Evolutionary conservation across 2,797 vertebrate genomes (phyloP).

Genomic region (Pyrrhura leucotis): DNA sequence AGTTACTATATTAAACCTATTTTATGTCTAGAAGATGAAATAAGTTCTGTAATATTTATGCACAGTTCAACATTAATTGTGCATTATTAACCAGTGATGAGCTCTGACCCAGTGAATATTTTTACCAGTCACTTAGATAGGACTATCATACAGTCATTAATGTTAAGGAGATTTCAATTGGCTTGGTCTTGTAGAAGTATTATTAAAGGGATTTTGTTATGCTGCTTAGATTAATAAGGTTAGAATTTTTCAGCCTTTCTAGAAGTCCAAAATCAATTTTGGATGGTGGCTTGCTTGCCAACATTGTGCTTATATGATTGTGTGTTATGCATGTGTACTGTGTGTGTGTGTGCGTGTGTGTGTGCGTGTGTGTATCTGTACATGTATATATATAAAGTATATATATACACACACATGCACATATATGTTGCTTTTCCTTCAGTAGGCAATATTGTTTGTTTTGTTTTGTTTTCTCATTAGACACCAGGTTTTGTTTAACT

Average conservation of each 20-base stretch:
- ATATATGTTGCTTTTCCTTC: conserved; percentile 73
- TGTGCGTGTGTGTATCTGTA: conserved; percentile 35
- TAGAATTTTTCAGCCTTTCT: background rate
- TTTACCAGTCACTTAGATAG: background rate
- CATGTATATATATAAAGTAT: conserved; percentile 53
- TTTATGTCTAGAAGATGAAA: background rate
- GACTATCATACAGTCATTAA: background rate
- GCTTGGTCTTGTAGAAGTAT: background rate
- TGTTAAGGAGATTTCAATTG: background rate
- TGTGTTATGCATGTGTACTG: conserved; percentile 41
- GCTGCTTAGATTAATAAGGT: background rate
- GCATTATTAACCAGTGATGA: background rate
- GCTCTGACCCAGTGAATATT: background rate
- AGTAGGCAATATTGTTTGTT: conserved; percentile 73
- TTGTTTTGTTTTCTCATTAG: conserved; percentile 65
- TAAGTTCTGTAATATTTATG: background rate
- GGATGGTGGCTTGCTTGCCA: conserved; percentile 40
- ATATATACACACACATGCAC: conserved; percentile 61
- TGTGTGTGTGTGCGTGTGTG: background rate
- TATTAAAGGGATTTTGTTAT: background rate
- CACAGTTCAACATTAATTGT: background rate
- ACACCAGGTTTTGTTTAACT: conserved; percentile 68
- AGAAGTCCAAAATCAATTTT: background rate
- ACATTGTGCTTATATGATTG: background rate
- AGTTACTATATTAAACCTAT: background rate